phyloP scores from a whole-genome alignment of 2,113 vertebrate species.

The Labrus mixtus region DNA sequence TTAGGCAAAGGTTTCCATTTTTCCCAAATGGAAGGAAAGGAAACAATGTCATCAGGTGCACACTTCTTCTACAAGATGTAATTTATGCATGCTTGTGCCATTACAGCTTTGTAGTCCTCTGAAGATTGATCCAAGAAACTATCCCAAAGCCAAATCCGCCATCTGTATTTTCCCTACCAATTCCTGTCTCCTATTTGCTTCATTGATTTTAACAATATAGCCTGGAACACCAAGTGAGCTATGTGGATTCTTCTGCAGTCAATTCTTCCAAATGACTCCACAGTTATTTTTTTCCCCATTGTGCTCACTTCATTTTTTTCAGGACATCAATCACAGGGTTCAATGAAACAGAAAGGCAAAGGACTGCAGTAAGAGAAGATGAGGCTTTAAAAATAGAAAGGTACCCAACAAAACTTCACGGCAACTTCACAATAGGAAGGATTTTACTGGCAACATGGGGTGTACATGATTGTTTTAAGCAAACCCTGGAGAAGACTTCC shows the following conservation, averaged over 20 bases:
- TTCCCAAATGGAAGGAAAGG: not conserved
- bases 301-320: conserved; percentile 11
- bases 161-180: conserved; percentile 24
- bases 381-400: not conserved
- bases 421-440: not conserved
- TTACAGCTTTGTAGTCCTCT: conserved; percentile 14
- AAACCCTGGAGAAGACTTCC: conserved; percentile 2
- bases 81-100: conserved; percentile 18
- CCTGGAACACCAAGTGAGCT: conserved; percentile 7
- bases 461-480: not conserved
- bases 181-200: conserved; percentile 19
- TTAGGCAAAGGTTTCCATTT: not conserved
- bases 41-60: conserved; percentile 6
- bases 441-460: not conserved
- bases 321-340: conserved; percentile 2
- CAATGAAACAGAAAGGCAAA: conserved; percentile 1
- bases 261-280: conserved; percentile 20
- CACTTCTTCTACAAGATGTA: conserved; percentile 26
- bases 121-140: conserved; percentile 43
- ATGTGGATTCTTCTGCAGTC: conserved; percentile 24
- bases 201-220: conserved; percentile 56
- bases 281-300: conserved; percentile 16
- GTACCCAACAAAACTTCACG: not conserved
- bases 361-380: not conserved
- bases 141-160: conserved; percentile 23